phyloP scores from a whole-genome alignment of 1,140 invertebrate genomes.

The Drosophila carrolli region DNA sequence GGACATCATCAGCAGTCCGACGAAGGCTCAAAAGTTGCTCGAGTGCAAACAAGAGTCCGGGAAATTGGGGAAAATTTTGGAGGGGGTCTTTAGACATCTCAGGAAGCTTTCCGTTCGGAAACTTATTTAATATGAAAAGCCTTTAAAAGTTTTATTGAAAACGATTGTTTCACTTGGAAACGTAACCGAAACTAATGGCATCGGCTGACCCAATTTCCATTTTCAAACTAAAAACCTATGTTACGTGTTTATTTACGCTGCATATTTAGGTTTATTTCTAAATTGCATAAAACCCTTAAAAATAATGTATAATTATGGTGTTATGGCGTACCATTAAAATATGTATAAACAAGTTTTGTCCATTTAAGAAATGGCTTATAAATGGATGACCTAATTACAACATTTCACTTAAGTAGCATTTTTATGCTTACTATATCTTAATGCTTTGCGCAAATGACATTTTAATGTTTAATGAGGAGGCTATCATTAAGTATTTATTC shows the following conservation, averaged over 20 bases:
- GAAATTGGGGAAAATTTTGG: constrained; percentile 15
- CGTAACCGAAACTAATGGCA: constrained; percentile 14
- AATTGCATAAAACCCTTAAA: neutral
- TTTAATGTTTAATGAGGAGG: constrained; percentile 4
- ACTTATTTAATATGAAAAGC: constrained; percentile 45
- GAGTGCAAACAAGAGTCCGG: constrained; percentile 25
- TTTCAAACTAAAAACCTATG: constrained; percentile 3
- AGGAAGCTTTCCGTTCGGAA: constrained; percentile 2
- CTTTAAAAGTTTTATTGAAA: constrained; percentile 40
- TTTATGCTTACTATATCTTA: constrained; percentile 5
- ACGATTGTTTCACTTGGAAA: constrained; percentile 19
- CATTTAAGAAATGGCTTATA: constrained; percentile 2
- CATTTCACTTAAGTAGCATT: neutral
- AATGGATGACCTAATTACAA: constrained; percentile 28
- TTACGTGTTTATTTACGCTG: neutral
- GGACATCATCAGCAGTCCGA: constrained; percentile 25
- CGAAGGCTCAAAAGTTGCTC: constrained; percentile 25
- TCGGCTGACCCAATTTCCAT: constrained; percentile 23
- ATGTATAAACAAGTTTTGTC: neutral
- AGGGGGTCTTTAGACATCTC: constrained; percentile 6
- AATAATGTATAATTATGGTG: neutral
- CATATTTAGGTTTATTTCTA: neutral
- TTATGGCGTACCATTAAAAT: neutral
- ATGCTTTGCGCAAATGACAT: constrained; percentile 3
- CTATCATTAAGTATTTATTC: constrained; percentile 7